These are phyloP conservation scores for Brenthis ino DNA, from an alignment of 2,888 invertebrate genomes.

Conservation along the genomic window DNA sequence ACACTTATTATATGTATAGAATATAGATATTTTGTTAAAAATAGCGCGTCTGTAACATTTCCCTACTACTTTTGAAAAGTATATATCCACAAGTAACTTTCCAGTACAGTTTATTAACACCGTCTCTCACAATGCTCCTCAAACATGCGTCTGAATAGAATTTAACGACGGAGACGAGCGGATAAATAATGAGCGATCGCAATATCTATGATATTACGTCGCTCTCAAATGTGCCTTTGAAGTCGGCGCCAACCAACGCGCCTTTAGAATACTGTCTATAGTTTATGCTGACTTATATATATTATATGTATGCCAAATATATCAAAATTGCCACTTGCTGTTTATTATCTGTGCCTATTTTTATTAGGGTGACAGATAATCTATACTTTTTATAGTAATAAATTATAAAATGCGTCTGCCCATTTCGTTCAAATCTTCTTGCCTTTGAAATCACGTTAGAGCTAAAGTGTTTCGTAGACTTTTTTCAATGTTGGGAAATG, in stretches of 20 bases:
- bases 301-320: neutral
- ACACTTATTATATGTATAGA: too few species aligned
- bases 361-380: too few species aligned
- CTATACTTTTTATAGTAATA: too few species aligned
- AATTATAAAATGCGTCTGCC: too few species aligned
- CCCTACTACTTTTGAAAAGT: too few species aligned
- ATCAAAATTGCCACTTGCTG: neutral
- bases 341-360: neutral
- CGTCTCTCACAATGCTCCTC: constrained; percentile 11
- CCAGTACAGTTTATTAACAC: constrained; percentile 17
- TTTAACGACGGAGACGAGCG: constrained; percentile 23
- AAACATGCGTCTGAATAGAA: constrained; percentile 23
- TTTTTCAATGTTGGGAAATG: too few species aligned
- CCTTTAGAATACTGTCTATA: constrained; percentile 8
- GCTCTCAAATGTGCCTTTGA: constrained; percentile 29
- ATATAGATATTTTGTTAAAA: too few species aligned
- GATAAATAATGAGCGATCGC: constrained; percentile 32
- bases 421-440: too few species aligned
- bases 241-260: constrained; percentile 27
- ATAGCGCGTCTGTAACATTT: too few species aligned
- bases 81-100: neutral
- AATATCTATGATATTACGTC: constrained; percentile 31
- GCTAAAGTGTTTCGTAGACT: too few species aligned
- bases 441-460: too few species aligned
- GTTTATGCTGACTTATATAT: neutral